Percentiles rank a stretch among this genome's conserved stretches.
phyloP scores from a whole-genome alignment of 1,140 invertebrate genomes.

The Diabrotica undecimpunctata region DNA sequence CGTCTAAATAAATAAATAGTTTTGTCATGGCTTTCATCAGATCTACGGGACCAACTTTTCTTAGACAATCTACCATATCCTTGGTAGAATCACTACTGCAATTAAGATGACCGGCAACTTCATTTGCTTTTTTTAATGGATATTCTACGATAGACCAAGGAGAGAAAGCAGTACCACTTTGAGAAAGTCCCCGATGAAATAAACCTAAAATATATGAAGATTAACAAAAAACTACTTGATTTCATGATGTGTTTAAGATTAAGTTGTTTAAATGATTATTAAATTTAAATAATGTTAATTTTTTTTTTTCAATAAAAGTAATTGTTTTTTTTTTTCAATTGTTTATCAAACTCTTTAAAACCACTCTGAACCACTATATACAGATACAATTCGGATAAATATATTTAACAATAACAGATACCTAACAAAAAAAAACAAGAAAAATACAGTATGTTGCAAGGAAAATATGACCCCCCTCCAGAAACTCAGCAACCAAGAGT shows the following conservation, averaged over 20 bases:
- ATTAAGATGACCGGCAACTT: conserved; percentile 63
- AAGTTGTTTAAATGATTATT: not conserved
- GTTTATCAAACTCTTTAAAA: no score
- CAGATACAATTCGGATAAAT: no score
- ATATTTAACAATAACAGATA: no score
- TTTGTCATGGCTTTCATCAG: conserved; percentile 19
- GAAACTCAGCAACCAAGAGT: no score
- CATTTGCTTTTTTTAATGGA: conserved; percentile 62
- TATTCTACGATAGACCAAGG: conserved; percentile 69
- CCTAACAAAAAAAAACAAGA: no score
- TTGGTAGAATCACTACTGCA: conserved; percentile 58
- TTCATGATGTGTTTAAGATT: not conserved
- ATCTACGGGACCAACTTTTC: conserved; percentile 27
- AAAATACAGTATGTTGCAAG: no score
- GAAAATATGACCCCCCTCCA: no score
- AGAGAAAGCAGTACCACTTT: conserved; percentile 70
- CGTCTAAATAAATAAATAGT: conserved; percentile 22
- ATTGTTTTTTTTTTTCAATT: no score
- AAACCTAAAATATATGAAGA: conserved; percentile 48
- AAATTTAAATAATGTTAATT: not conserved
- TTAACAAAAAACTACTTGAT: not conserved
- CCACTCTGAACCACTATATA: no score
- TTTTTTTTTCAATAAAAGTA: no score
- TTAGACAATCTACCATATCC: conserved; percentile 70
- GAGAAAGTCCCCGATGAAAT: conserved; percentile 68